Conservation (phyloP, 2,888 invertebrate species). For the Syrista parreyssii region DNA sequence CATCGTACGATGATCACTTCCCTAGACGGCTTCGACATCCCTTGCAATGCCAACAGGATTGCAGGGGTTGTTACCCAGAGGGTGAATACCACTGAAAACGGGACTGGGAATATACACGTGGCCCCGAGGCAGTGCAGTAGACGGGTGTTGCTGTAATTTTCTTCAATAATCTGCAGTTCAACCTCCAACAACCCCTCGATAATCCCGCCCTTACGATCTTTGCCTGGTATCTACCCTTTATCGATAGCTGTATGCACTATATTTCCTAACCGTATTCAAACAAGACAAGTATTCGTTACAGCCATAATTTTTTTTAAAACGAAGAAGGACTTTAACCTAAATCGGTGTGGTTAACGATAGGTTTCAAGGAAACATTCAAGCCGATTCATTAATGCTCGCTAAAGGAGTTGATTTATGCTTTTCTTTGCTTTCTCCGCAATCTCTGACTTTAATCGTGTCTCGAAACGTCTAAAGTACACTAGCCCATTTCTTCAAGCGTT, state of each 20-base stretch:
- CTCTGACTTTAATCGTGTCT: neutral
- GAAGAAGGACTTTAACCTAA: neutral
- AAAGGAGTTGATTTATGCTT: neutral
- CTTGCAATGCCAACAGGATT: conserved; percentile 9
- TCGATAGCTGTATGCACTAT: neutral
- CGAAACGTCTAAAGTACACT: neutral
- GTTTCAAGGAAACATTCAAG: neutral
- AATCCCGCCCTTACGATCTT: neutral
- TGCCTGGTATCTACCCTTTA: neutral
- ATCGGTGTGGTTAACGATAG: neutral
- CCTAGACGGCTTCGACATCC: conserved; percentile 8
- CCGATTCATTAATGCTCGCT: neutral
- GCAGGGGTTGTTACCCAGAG: conserved; percentile 17
- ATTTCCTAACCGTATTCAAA: too few relatives aligned
- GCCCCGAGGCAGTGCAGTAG: conserved; percentile 35
- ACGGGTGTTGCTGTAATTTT: conserved; percentile 44
- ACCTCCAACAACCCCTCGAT: neutral
- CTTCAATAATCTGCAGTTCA: conserved; percentile 39
- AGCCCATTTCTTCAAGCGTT: conserved; percentile 29
- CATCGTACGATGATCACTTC: conserved; percentile 48
- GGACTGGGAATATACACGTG: conserved; percentile 25
- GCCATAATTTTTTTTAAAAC: neutral
- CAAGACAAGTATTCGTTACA: too few relatives aligned
- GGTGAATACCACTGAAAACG: conserved; percentile 14
- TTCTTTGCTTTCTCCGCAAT: neutral